Percentiles rank a stretch among this genome's conserved stretches.
Evolutionary conservation across 2,888 invertebrate genomes (phyloP).

Genomic region (Deilephila elpenor): DNA sequence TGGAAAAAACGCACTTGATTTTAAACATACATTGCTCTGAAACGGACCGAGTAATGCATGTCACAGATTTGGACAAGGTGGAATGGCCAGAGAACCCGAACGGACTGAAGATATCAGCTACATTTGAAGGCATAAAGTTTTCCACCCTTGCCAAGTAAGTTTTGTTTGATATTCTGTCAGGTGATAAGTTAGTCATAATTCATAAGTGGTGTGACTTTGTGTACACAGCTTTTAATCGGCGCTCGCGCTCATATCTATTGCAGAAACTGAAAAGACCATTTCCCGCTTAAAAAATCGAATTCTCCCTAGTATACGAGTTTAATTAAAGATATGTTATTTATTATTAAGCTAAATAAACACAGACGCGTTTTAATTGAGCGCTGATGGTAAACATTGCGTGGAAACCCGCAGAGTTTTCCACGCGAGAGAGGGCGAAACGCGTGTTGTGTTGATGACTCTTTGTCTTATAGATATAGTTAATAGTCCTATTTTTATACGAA

Average conservation of each 20-base stretch:
- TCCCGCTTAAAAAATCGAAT: not conserved
- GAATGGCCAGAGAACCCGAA: slow-evolving; percentile 77
- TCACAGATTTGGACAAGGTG: slow-evolving; percentile 73
- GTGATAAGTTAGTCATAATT: not conserved
- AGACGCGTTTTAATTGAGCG: too few species aligned
- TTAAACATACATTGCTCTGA: slow-evolving; percentile 76
- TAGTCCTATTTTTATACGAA: too few species aligned
- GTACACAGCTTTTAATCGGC: not conserved
- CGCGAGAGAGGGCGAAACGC: too few species aligned
- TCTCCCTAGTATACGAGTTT: too few species aligned
- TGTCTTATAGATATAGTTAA: too few species aligned
- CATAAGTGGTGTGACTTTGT: not conserved
- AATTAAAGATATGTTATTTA: too few species aligned
- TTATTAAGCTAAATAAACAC: too few species aligned
- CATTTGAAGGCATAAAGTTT: slow-evolving; percentile 73
- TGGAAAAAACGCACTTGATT: slow-evolving; percentile 72
- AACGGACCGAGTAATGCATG: slow-evolving; percentile 56
- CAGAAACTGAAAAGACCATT: not conserved
- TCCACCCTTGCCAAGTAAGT: slow-evolving; percentile 78
- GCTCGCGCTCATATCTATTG: not conserved
- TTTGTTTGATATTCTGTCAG: slow-evolving; percentile 15
- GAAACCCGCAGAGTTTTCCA: too few species aligned
- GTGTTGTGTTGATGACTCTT: too few species aligned
- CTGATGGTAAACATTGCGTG: too few species aligned
- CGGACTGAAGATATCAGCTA: slow-evolving; percentile 73